Base-by-base conservation (phyloP, 1,140 invertebrate genomes). In the Dolichoris vasculosae region DNA sequence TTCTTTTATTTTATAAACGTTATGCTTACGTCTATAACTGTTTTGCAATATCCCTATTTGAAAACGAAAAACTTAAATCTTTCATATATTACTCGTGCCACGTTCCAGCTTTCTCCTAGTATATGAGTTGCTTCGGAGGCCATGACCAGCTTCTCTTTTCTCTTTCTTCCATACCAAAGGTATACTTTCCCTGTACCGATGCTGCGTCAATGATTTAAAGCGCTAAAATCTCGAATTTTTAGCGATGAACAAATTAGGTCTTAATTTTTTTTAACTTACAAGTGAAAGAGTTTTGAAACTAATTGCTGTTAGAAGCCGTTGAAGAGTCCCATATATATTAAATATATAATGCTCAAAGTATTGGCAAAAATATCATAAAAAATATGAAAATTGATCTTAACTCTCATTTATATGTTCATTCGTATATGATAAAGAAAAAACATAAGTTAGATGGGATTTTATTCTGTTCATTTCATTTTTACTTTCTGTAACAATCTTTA, bases 61-160 rank as follows among this genome's bases (percentile, higher is more conserved):
- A 67, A 32, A 67, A 30, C 8, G 30, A 67, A 67, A 3, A 30
- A 32, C 13, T 13, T 51, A 51, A 51, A 8, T 17, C 48, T 51
- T 17, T 9, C 2, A 35, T 67, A 30, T 15, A 35, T 67, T 35
- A n/a, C 46, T 48, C 43, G n/a, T 11, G 76, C 51, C 76, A 75
- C 76, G 48, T 78, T 78, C 48, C 35, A 30, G 76, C 76, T 78
- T 78, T 78, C 76, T 78, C 76, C 32, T 35, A 11, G 46, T 7
- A 8, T 40, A 43, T 43, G 69, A 17, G 73, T n/a, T 13, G 38
- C 26, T 15, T 59, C 26, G 26, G 43, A 48, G 23, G 38, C 11
- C 38, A 23, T 20, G 38, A 26, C 2, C 71, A 26, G 59, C n/a
- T 63, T 63, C 59, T 63, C 26, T 35, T 35, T 30, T 35, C 9